Percentiles rank a stretch among this genome's conserved stretches.
Conservation (phyloP, 2,888 invertebrate species). For the Pollenia labialis region DNA sequence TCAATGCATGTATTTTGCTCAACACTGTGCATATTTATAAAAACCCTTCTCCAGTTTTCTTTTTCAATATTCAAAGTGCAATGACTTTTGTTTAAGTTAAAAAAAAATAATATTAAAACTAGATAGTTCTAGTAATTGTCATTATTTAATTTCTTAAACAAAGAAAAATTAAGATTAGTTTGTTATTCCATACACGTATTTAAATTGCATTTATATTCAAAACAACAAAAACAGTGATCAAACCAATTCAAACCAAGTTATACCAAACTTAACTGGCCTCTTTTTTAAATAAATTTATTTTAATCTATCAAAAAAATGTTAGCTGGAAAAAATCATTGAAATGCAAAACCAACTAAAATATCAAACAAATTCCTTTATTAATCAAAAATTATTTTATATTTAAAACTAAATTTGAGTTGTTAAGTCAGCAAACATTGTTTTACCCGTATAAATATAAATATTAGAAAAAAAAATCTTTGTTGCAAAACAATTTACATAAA, state of each 20-base stretch:
- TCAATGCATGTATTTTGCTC: too few species aligned
- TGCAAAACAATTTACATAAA: conserved; percentile 45
- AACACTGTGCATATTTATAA: too few species aligned
- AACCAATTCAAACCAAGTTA: conserved; percentile 48
- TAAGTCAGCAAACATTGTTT: background rate
- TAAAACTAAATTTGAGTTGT: background rate
- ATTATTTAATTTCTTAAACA: too few species aligned
- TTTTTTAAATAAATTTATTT: conserved; percentile 6
- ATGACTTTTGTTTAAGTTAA: too few species aligned
- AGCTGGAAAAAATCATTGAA: conserved; percentile 12
- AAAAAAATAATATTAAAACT: too few species aligned
- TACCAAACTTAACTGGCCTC: conserved; percentile 48
- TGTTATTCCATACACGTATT: conserved; percentile 8
- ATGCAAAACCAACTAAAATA: background rate
- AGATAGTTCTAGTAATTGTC: too few species aligned
- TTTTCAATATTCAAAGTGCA: too few species aligned
- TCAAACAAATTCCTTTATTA: background rate
- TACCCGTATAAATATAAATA: background rate
- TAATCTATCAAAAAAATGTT: conserved; percentile 16
- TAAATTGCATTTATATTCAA: conserved; percentile 32
- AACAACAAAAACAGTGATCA: conserved; percentile 11
- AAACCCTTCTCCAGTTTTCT: too few species aligned
- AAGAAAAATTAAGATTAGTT: conserved; percentile 13
- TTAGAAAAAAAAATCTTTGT: background rate
- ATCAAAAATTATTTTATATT: background rate